These are phyloP conservation scores for Hymenochirus boettgeri DNA, from an alignment of 2,113 vertebrate species.

Conservation along the genomic window DNA sequence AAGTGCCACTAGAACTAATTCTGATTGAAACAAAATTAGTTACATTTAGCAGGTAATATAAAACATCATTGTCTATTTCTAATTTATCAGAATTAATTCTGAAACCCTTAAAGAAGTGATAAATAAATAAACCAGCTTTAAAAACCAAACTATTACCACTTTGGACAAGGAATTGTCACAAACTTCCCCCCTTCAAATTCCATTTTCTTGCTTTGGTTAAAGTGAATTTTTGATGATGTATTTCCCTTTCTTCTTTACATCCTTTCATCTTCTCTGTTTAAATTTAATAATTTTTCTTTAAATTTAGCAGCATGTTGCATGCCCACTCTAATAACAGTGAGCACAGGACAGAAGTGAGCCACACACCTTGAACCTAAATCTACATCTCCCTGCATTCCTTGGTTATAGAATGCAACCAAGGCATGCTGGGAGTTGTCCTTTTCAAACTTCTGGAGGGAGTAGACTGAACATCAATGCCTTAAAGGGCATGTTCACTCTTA, in stretches of 20 bases:
- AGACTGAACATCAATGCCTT: too few species aligned
- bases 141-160: constrained; percentile 14
- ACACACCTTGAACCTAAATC: constrained; percentile 6
- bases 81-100: neutral
- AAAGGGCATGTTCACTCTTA: too few species aligned
- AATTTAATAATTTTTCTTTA: constrained; percentile 41
- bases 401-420: too few species aligned
- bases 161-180: constrained; percentile 25
- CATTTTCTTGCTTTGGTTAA: constrained; percentile 36
- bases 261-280: constrained; percentile 41
- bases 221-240: constrained; percentile 42
- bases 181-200: constrained; percentile 36
- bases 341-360: constrained; percentile 2
- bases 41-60: neutral
- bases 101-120: neutral
- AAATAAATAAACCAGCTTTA: constrained; percentile 13
- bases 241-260: constrained; percentile 42
- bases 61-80: neutral
- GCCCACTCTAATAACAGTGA: constrained; percentile 25
- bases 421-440: too few species aligned
- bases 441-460: too few species aligned
- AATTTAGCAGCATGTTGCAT: constrained; percentile 18
- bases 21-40: too few species aligned
- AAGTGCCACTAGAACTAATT: too few species aligned
- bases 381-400: too few species aligned